These are phyloP conservation scores for Torymus aiolomorphi DNA, from an alignment of 2,888 invertebrate species.

Conservation along the genomic window DNA sequence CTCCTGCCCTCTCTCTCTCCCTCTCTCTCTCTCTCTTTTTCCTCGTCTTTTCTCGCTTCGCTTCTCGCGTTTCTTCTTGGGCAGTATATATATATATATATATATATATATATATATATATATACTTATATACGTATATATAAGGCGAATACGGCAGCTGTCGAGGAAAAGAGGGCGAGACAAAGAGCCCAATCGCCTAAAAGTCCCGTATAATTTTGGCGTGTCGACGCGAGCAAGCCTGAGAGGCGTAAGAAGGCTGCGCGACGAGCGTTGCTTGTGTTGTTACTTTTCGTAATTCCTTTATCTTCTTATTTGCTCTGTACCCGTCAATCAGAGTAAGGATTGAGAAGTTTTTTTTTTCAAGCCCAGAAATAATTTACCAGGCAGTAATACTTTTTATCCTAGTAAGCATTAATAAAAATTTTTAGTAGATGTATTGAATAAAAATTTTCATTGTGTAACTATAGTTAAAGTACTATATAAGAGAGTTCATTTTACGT, in stretches of 20 bases:
- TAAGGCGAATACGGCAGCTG: conserved; percentile 60
- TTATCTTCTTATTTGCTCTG: background rate
- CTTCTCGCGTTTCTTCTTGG: conserved; percentile 28
- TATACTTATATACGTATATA: conserved; percentile 31
- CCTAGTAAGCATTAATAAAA: background rate
- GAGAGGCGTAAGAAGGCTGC: too few relatives aligned
- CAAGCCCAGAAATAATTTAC: too few relatives aligned
- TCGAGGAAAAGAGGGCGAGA: conserved; percentile 38
- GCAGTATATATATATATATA: conserved; percentile 28
- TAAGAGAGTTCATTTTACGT: too few relatives aligned
- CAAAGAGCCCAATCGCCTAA: conserved; percentile 46
- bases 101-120: conserved; percentile 34
- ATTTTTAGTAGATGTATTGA: too few relatives aligned
- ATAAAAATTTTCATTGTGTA: too few relatives aligned
- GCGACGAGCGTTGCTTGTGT: too few relatives aligned
- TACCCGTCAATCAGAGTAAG: background rate
- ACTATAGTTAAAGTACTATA: too few relatives aligned
- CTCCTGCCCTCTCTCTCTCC: conserved; percentile 49
- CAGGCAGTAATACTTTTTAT: too few relatives aligned
- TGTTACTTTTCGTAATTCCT: background rate
- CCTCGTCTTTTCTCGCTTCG: conserved; percentile 32
- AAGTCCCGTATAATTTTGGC: conserved; percentile 45
- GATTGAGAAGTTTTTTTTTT: too few relatives aligned
- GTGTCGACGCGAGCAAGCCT: background rate
- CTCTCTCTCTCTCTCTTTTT: conserved; percentile 56